Percentiles rank a stretch among this genome's conserved stretches.
These are phyloP conservation scores for Coelopa frigida DNA, from an alignment of 1,140 invertebrate genomes.

Conservation along the genomic window DNA sequence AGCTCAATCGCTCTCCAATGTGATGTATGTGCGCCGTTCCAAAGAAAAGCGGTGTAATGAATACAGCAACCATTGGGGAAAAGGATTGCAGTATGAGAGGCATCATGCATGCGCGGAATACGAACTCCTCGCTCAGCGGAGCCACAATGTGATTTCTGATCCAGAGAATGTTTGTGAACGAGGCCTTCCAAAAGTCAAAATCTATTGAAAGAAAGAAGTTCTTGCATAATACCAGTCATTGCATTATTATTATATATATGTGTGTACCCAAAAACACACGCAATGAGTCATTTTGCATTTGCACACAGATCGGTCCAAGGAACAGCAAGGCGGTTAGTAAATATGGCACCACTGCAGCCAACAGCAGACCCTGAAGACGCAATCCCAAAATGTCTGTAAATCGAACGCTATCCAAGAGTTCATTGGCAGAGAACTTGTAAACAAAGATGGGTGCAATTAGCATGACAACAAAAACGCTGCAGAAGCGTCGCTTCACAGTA, in stretches of 20 bases:
- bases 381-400: conserved; percentile 72
- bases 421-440: conserved; percentile 58
- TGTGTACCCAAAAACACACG: conserved; percentile 63
- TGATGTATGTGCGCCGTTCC: conserved; percentile 92
- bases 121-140: conserved; percentile 90
- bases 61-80: conserved; percentile 64
- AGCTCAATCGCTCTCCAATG: conserved; percentile 69
- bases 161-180: conserved; percentile 71
- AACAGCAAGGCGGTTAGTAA: conserved; percentile 78
- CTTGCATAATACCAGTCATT: conserved; percentile 10
- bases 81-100: conserved; percentile 80
- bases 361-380: conserved; percentile 61
- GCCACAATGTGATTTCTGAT: conserved; percentile 84
- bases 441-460: conserved; percentile 70
- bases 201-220: conserved; percentile 49
- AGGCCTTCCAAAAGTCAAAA: conserved; percentile 65
- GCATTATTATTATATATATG: too few species aligned
- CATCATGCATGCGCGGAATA: conserved; percentile 90
- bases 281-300: conserved; percentile 60
- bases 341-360: conserved; percentile 67
- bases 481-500: conserved; percentile 81
- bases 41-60: conserved; percentile 86
- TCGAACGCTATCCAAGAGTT: conserved; percentile 53
- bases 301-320: conserved; percentile 71
- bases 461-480: conserved; percentile 75